Evolutionary conservation across 1,140 invertebrate species (phyloP), one percentile per base, ranked within the genome.

Genomic region (Sinella curviseta): DNA sequence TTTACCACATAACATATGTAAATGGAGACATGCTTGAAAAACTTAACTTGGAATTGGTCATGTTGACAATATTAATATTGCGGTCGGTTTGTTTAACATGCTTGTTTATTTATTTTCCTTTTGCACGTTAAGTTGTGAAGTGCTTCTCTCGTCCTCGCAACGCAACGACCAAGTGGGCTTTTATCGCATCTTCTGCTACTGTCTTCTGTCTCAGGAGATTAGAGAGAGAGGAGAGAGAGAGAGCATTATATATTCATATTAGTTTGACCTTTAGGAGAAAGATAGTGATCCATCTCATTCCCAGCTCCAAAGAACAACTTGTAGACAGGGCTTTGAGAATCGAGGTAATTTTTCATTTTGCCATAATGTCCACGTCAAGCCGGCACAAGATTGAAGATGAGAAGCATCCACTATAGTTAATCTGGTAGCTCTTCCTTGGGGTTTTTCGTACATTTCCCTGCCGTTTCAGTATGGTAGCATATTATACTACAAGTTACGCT

Each of bases 291-390:
- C 24, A 60, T 60, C 57, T 60, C 57, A 3, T 60, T 48, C 39
- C 39, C 39, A 48, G 4, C 57, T 26, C 24, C 4, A 8, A 60
- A 60, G 57, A 60, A 60, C 57, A 60, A 60, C 12, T 60, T 60
- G 57, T 26, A 60, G 57, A 60, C 57, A 60, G 39, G 39, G 20
- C 39, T 12, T 48, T 48, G 8, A 48, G 57, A 16, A 3, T 3
- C 57, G 57, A 26, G 24, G 57, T 60, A 60, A 60, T 60, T 60
- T 60, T 60, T 60, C 57, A 60, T 60, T 60, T 60, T 26, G 14
- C 57, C 24, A 60, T 60, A 60, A 17, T 60, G 57, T 26, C 24
- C 57, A 16, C 24, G 57, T 60, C 57, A 60, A 26, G 57, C 14
- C 24, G 24, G 4, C 39, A 12, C 39, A 48, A 48, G 39, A n/a